Evolutionary conservation across 2,888 invertebrate genomes (phyloP), one percentile per base, ranked within the genome.

Genomic region (Linnaemya vulpina): DNA sequence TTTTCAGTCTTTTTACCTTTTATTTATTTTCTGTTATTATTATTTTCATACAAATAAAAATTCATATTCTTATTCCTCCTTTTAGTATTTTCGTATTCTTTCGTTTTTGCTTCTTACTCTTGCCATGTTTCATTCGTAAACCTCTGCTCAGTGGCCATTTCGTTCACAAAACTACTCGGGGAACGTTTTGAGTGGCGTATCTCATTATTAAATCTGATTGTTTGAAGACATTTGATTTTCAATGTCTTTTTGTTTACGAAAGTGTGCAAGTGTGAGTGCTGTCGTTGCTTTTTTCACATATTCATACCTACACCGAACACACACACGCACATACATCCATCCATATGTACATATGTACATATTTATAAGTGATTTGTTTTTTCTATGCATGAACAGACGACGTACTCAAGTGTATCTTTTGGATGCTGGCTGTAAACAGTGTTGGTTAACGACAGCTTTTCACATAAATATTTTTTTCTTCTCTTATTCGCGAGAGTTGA

Each of bases 131-230:
- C 11, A 49, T 81, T 62, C 43, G 30, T 67, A 65, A 65, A 8
- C 15, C 58, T 43, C 43, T 62, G 53, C 25, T 22, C 46, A 58
- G 35, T 43, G 71, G 43, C 15, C 63, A 71, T 68, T 63, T 73
- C 58, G 58, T 58, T 67, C 13, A 49, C 25, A 58, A 65, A 73
- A 49, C 22, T 67, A 46, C 49, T 65, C 46, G 65, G 65, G 55
- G 68, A 80, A 80, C 70, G 67, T 75, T 82, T 85, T 87, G 86
- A 87, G 86, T 87, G 87, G 87, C 87, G 84, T 87, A 87, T 87
- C 87, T 84, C 84, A 84, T 77, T 87, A 87, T 87, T 87, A 79
- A 86, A 87, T 87, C 87, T 86, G 87, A 87, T 87, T 87, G 83
- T 86, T 87, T 81, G 75, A 86, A 87, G 87, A 85, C 77, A 73